phyloP scores from a whole-genome alignment of 2,113 vertebrate species.

The Zootoca vivipara region DNA sequence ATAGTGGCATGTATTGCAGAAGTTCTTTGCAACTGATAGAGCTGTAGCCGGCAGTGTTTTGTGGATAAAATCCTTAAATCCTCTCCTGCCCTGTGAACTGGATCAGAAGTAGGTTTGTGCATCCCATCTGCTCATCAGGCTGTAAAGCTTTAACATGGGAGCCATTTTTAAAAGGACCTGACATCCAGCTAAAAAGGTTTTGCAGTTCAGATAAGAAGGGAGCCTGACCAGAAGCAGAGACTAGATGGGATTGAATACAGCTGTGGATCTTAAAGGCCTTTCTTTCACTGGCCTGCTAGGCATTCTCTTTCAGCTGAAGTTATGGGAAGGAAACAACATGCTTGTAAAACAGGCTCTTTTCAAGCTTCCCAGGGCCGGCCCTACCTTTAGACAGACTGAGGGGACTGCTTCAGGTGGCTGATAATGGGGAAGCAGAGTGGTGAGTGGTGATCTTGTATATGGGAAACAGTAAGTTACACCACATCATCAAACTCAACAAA shows the following conservation, averaged over 20 bases:
- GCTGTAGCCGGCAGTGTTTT: neutral
- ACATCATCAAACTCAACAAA: no score
- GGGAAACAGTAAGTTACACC: no score
- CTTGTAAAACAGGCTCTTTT: neutral
- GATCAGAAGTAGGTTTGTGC: constrained; percentile 13
- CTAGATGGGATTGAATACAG: neutral
- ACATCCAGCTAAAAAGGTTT: neutral
- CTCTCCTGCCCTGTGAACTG: neutral
- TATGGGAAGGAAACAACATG: neutral
- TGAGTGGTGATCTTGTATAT: neutral
- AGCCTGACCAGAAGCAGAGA: neutral
- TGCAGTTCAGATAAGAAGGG: neutral
- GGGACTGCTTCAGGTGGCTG: neutral
- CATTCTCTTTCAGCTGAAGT: neutral
- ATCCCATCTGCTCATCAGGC: constrained; percentile 14
- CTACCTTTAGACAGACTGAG: neutral
- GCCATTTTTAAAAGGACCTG: neutral
- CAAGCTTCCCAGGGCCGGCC: neutral
- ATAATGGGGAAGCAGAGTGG: neutral
- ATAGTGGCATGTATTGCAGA: neutral
- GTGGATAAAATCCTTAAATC: constrained; percentile 11
- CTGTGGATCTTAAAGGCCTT: neutral
- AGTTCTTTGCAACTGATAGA: neutral
- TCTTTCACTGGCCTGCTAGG: neutral
- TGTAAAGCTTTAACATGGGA: neutral